Conservation (phyloP, 2,113 vertebrate genomes). For the Caracal caracal region DNA sequence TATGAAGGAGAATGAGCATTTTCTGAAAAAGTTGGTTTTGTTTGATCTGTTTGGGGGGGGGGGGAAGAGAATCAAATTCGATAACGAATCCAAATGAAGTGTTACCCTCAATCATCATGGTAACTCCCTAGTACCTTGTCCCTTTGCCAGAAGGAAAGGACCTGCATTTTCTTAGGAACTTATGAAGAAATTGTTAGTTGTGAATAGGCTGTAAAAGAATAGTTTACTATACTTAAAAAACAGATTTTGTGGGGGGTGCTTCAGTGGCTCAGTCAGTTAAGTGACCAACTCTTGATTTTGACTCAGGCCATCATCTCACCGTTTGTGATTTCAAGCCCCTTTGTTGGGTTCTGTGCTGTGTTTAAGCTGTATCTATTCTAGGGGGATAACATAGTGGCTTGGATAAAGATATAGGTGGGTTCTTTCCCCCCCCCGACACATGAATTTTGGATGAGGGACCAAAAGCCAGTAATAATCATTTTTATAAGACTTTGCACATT, state of each 20-base stretch:
- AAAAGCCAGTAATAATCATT: neutral
- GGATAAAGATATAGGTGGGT: neutral
- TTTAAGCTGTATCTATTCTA: neutral
- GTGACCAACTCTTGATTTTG: no score
- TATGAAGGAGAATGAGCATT: constrained; percentile 10
- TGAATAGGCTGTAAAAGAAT: neutral
- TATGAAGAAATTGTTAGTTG: neutral
- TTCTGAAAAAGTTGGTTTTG: neutral
- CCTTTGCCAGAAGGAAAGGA: neutral
- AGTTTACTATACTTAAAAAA: neutral
- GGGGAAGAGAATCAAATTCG: neutral
- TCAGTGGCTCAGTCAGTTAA: no score
- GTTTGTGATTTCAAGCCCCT: no score
- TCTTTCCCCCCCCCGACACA: fast-evolving
- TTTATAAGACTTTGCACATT: constrained; percentile 41
- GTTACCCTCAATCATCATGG: neutral
- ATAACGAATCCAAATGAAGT: neutral
- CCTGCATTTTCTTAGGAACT: constrained; percentile 3
- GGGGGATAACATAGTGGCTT: neutral
- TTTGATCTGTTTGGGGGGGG: neutral
- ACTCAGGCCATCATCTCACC: no score
- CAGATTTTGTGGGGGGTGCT: neutral
- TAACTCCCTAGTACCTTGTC: neutral
- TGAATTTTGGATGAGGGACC: constrained; percentile 1
- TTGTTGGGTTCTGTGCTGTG: no score